These are phyloP conservation scores for Limanda limanda DNA, from an alignment of 2,113 vertebrate genomes.

Conservation along the genomic window DNA sequence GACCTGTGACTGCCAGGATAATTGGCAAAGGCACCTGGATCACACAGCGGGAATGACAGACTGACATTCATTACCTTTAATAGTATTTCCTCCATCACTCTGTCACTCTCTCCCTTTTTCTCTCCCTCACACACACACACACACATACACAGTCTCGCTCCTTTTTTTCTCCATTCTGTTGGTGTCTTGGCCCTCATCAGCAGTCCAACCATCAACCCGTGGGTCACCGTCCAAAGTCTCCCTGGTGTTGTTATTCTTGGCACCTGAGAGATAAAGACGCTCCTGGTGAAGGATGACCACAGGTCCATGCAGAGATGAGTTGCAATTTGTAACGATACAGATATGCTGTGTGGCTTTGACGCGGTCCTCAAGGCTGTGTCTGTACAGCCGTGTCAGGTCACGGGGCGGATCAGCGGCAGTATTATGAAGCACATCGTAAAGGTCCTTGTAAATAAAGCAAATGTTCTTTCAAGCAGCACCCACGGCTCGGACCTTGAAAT, in stretches of 20 bases:
- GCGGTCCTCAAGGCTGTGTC: conserved; percentile 68
- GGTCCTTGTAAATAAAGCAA: conserved; percentile 77
- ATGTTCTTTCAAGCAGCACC: conserved; percentile 49
- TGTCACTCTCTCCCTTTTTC: conserved; percentile 33
- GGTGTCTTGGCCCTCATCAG: conserved; percentile 35
- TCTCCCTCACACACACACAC: conserved; percentile 1
- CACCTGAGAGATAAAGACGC: conserved; percentile 76
- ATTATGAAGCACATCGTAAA: conserved; percentile 68
- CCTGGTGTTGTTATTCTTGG: conserved; percentile 70
- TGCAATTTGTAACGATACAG: conserved; percentile 65
- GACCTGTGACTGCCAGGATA: conserved; percentile 65
- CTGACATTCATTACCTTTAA: conserved; percentile 70
- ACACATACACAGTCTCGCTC: background rate
- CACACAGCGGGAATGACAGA: conserved; percentile 59
- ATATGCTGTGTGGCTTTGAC: conserved; percentile 57
- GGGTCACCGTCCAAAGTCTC: conserved; percentile 57
- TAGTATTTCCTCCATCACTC: conserved; percentile 57
- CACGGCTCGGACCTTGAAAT: conserved; percentile 44
- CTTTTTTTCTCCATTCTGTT: conserved; percentile 29
- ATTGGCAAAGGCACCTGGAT: conserved; percentile 70
- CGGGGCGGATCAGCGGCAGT: conserved; percentile 52
- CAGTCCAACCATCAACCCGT: conserved; percentile 13
- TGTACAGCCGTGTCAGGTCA: conserved; percentile 63
- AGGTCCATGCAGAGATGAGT: conserved; percentile 54
- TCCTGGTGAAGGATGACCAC: conserved; percentile 67